Conservation (phyloP, 2,113 vertebrate genomes). For the Esox niger region DNA sequence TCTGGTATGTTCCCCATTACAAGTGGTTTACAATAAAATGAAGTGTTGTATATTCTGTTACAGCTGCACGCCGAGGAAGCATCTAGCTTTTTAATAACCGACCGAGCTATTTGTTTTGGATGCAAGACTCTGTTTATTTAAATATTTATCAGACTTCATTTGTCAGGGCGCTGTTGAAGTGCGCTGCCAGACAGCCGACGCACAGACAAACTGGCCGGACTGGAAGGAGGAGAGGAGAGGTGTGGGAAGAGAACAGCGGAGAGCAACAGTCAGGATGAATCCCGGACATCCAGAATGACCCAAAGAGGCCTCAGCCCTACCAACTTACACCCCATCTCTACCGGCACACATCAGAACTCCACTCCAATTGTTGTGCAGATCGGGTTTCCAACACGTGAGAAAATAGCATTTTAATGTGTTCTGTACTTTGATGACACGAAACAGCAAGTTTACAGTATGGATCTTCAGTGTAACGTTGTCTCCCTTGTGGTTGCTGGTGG, state of each 20-base stretch:
- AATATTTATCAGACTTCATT: slow-evolving; percentile 60
- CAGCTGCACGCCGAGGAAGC: slow-evolving; percentile 53
- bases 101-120: slow-evolving; percentile 64
- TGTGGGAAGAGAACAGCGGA: too few relatives aligned
- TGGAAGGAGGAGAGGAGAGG: neutral
- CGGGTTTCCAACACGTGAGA: too few relatives aligned
- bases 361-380: too few relatives aligned
- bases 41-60: slow-evolving; percentile 65
- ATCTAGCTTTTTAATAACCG: slow-evolving; percentile 48
- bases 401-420: too few relatives aligned
- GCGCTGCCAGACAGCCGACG: slow-evolving; percentile 15
- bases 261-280: too few relatives aligned
- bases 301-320: neutral
- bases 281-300: too few relatives aligned
- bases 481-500: too few relatives aligned
- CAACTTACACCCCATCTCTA: neutral
- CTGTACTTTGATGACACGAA: too few relatives aligned
- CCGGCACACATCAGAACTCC: neutral
- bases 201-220: neutral
- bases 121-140: slow-evolving; percentile 63
- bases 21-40: slow-evolving; percentile 62
- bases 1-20: slow-evolving; percentile 60
- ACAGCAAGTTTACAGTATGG: too few relatives aligned
- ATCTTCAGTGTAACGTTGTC: too few relatives aligned
- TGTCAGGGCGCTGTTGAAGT: slow-evolving; percentile 38